Percentiles rank a stretch among this genome's conserved stretches.
Evolutionary conservation across 2,797 vertebrate species (phyloP).

Genomic region (Anisognathus igniventris): DNA sequence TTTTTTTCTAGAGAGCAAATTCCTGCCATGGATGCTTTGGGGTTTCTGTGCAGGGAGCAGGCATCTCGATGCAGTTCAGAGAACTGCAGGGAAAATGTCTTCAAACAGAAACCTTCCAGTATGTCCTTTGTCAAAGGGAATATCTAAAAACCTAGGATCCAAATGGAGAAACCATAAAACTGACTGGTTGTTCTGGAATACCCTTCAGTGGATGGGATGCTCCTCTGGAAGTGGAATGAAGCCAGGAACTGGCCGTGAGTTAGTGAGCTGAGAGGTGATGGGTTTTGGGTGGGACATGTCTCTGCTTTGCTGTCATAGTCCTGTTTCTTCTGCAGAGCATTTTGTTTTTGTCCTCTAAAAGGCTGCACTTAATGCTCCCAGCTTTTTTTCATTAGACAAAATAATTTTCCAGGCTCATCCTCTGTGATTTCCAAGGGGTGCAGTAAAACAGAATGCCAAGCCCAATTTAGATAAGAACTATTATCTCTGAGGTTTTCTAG

Average conservation of each 20-base stretch:
- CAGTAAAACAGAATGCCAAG: neutral
- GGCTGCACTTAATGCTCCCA: neutral
- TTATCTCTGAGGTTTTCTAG: neutral
- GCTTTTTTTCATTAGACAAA: neutral
- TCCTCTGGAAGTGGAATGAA: neutral
- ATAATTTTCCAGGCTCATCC: neutral
- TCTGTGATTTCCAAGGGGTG: constrained; percentile 7
- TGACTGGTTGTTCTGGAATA: neutral
- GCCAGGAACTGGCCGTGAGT: neutral
- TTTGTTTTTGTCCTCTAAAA: neutral
- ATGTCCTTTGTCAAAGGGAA: neutral
- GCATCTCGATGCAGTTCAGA: neutral
- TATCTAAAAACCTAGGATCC: neutral
- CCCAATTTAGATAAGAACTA: neutral
- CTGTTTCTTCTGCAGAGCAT: neutral
- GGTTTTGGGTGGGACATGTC: neutral
- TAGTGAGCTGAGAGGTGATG: neutral
- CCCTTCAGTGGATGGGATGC: neutral
- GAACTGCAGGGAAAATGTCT: neutral
- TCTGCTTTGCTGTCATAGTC: neutral
- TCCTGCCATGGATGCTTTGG: neutral
- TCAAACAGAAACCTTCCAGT: neutral
- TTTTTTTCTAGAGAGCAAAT: neutral
- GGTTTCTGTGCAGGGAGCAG: neutral
- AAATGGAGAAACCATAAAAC: neutral